phyloP scores from a whole-genome alignment of 2,888 invertebrate genomes.

The Acronicta aceris region DNA sequence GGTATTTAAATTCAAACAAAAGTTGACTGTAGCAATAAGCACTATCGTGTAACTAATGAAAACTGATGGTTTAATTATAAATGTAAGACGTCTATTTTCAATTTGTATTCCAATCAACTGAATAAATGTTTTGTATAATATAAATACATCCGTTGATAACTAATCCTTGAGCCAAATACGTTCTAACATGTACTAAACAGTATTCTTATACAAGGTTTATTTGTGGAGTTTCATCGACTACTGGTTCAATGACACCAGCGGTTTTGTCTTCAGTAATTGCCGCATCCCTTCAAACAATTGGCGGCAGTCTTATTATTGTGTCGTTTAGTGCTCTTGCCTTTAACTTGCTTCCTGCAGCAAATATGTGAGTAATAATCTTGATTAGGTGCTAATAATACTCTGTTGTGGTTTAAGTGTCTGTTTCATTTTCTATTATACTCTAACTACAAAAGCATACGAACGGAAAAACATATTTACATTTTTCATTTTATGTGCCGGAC shows the following conservation, averaged over 20 bases:
- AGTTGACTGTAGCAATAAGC: not conserved
- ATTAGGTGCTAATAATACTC: slow-evolving; percentile 17
- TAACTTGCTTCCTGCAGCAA: slow-evolving; percentile 26
- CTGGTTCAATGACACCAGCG: slow-evolving; percentile 71
- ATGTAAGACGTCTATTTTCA: slow-evolving; percentile 21
- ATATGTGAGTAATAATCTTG: slow-evolving; percentile 21
- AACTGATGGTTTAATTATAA: slow-evolving; percentile 16
- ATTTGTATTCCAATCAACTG: slow-evolving; percentile 43
- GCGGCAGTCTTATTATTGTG: slow-evolving; percentile 36
- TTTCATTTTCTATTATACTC: slow-evolving; percentile 3
- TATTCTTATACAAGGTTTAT: slow-evolving; percentile 57
- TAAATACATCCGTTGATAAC: slow-evolving; percentile 50
- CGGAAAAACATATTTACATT: no score
- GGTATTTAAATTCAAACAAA: not conserved
- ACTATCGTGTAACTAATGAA: slow-evolving; percentile 1
- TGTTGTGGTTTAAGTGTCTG: not conserved
- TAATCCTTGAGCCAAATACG: slow-evolving; percentile 66
- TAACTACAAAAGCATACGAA: not conserved
- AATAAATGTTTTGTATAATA: slow-evolving; percentile 54
- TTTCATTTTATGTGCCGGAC: no score
- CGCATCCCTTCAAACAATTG: slow-evolving; percentile 62
- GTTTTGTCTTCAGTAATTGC: slow-evolving; percentile 66
- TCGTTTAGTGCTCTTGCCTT: slow-evolving; percentile 29
- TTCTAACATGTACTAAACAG: slow-evolving; percentile 59
- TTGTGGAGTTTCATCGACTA: slow-evolving; percentile 55